Conservation (phyloP, 2,113 vertebrate genomes). For the Phalacrocorax brasilianus region DNA sequence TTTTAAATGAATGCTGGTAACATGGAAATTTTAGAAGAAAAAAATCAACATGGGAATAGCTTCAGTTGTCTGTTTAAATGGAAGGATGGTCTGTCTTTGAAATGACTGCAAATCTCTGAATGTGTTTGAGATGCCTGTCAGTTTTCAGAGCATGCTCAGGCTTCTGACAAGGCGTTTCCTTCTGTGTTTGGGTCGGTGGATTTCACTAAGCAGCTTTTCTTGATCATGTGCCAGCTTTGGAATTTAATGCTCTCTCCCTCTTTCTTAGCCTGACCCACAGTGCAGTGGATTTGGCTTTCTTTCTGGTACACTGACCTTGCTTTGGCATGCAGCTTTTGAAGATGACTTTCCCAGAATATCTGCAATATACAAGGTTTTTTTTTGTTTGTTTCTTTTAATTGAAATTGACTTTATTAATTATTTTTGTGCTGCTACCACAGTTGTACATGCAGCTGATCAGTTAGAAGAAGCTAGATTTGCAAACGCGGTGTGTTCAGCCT, state of each 20-base stretch:
- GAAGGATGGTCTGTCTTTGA: not conserved
- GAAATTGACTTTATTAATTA: not conserved
- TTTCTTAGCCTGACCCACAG: not conserved
- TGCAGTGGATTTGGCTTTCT: not conserved
- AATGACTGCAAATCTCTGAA: not conserved
- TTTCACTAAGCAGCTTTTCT: conserved; percentile 47
- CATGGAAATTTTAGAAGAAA: not conserved
- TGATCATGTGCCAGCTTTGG: conserved; percentile 7
- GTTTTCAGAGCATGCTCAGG: not conserved
- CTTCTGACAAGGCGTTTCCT: not conserved
- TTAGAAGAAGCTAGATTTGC: not conserved
- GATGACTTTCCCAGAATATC: not conserved
- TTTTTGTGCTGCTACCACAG: not conserved
- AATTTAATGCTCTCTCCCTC: not conserved
- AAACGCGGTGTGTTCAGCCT: not conserved
- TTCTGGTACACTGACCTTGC: not conserved
- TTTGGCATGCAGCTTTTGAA: not conserved
- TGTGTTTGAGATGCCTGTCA: not conserved
- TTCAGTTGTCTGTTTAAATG: not conserved
- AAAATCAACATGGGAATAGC: not conserved
- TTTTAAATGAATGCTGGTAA: not conserved
- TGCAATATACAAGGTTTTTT: not conserved
- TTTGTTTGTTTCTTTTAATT: not conserved
- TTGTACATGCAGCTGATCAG: not conserved
- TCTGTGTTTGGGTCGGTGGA: not conserved